phyloP scores from a whole-genome alignment of 2,113 vertebrate genomes.

The Otis tarda region DNA sequence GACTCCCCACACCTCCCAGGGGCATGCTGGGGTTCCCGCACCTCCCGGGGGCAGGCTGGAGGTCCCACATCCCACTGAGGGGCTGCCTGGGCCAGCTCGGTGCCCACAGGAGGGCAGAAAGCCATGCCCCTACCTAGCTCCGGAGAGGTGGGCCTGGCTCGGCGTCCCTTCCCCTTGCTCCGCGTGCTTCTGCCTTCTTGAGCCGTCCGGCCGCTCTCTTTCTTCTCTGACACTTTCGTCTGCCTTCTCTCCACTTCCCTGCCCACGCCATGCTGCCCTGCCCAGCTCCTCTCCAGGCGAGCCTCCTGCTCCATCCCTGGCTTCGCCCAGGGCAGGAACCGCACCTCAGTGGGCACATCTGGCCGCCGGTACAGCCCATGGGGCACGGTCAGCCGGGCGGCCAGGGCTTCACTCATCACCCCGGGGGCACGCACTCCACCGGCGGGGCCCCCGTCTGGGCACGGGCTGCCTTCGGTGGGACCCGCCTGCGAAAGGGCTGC shows the following conservation, averaged over 20 bases:
- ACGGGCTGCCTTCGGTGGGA: fast-evolving
- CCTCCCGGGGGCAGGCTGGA: not conserved
- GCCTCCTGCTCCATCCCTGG: slow-evolving; percentile 59
- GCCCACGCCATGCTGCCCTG: slow-evolving; percentile 66
- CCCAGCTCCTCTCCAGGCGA: slow-evolving; percentile 71
- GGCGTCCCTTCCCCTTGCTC: slow-evolving; percentile 86
- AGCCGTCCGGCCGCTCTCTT: slow-evolving; percentile 65
- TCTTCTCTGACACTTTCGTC: slow-evolving; percentile 71
- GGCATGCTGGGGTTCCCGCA: not conserved
- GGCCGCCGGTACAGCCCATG: slow-evolving; percentile 50
- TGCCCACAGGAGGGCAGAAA: not conserved
- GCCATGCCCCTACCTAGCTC: slow-evolving; percentile 82
- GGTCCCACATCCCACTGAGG: too few species aligned
- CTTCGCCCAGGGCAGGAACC: slow-evolving; percentile 76
- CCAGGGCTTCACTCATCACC: slow-evolving; percentile 29
- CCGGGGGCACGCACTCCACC: slow-evolving; percentile 54
- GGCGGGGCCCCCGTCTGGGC: slow-evolving; percentile 27
- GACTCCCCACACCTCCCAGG: fast-evolving
- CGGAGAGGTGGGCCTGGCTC: slow-evolving; percentile 86
- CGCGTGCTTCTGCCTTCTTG: slow-evolving; percentile 80
- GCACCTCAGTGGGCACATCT: slow-evolving; percentile 38
- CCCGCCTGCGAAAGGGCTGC: not conserved
- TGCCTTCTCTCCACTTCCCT: slow-evolving; percentile 74
- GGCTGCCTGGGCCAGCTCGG: not conserved
- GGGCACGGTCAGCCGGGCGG: slow-evolving; percentile 43